These are phyloP conservation scores for Orthosia gracilis DNA, from an alignment of 2,888 invertebrate genomes.

Conservation along the genomic window DNA sequence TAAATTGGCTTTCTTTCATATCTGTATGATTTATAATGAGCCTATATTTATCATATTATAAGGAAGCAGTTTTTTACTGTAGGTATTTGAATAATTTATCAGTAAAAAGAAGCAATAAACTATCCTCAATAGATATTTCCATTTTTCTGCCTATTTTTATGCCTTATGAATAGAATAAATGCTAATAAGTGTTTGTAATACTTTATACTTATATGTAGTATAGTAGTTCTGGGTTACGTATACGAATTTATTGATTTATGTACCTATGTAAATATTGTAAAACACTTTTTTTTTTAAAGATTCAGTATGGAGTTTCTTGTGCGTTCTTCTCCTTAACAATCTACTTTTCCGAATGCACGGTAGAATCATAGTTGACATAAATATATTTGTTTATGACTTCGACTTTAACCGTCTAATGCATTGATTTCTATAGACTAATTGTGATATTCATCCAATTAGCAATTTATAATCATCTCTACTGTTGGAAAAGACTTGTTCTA, in stretches of 20 bases:
- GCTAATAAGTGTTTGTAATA: too few species aligned
- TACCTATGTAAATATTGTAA: too few species aligned
- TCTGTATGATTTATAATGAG: constrained; percentile 35
- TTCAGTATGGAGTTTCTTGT: too few species aligned
- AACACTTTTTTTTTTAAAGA: too few species aligned
- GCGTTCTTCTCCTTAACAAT: too few species aligned
- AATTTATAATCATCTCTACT: neutral
- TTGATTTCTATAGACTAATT: neutral
- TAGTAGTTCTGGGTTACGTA: too few species aligned
- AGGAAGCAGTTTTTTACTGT: neutral
- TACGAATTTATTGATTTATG: too few species aligned
- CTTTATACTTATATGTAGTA: too few species aligned
- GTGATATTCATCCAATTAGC: neutral
- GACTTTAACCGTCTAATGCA: neutral
- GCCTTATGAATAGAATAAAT: neutral
- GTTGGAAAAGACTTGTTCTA: neutral
- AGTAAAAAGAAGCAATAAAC: neutral
- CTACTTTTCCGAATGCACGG: too few species aligned
- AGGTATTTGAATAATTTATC: constrained; percentile 18
- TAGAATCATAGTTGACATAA: too few species aligned
- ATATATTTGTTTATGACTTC: too few species aligned
- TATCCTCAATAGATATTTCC: neutral
- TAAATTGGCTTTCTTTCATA: constrained; percentile 23
- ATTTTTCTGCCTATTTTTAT: too few species aligned
- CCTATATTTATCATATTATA: constrained; percentile 11